Conservation (phyloP, 2,113 vertebrate genomes). For the Choloepus hoffmanni region DNA sequence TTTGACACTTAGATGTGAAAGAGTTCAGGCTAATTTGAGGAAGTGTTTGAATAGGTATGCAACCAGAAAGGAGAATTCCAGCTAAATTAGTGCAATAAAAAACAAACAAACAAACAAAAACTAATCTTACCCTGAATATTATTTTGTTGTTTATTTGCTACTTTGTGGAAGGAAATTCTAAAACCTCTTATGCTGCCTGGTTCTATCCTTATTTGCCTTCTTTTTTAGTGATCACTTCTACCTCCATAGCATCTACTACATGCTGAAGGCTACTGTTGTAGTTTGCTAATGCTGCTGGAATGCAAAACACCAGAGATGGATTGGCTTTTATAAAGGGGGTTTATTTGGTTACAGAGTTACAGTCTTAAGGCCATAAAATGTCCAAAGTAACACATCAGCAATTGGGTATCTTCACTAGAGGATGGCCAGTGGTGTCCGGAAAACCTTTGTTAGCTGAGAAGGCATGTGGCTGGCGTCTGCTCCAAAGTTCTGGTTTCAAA, state of each 20-base stretch:
- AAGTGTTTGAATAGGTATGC: not conserved
- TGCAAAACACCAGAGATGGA: no score
- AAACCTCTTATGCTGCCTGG: not conserved
- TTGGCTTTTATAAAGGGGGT: no score
- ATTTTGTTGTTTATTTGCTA: not conserved
- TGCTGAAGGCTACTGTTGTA: not conserved
- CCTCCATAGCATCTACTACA: not conserved
- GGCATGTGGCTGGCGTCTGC: no score
- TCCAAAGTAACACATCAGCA: no score
- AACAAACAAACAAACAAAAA: not conserved
- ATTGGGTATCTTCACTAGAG: no score
- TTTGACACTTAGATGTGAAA: not conserved
- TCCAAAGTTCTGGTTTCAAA: no score
- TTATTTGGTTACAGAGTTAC: no score
- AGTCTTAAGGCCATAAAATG: no score
- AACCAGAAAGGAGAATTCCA: not conserved
- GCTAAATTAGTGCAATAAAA: not conserved
- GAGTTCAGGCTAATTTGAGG: not conserved
- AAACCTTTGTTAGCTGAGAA: no score
- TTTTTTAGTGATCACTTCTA: not conserved
- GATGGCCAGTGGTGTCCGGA: no score
- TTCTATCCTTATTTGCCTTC: not conserved
- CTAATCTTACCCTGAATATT: not conserved
- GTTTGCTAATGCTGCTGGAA: no score
- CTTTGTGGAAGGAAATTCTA: not conserved